A percentile compares a stretch with the other conserved stretches of the same genome.
Conservation (phyloP, 2,888 invertebrate species). For the Buathra laborator region DNA sequence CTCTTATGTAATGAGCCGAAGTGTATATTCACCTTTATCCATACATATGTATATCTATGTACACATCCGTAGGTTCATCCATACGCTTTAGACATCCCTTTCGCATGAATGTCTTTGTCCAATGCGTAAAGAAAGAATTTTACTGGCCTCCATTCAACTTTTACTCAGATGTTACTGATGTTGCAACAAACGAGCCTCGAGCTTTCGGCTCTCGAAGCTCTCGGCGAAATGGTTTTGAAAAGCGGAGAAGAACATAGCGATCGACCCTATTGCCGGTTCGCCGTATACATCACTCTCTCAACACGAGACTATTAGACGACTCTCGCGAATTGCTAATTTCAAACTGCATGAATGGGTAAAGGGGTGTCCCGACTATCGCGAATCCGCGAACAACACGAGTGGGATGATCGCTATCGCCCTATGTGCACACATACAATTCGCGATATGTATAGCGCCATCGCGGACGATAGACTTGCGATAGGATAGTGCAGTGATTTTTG, state of each 20-base stretch:
- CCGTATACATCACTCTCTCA: not conserved
- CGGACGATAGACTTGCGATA: not conserved
- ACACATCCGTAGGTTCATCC: not conserved
- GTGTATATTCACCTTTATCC: slow-evolving; percentile 5
- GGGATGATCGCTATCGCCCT: slow-evolving; percentile 21
- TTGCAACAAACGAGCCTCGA: not conserved
- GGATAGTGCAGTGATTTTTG: too few species aligned
- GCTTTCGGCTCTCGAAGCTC: not conserved
- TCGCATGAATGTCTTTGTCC: slow-evolving; percentile 35
- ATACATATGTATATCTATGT: slow-evolving; percentile 29
- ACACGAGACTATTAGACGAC: not conserved
- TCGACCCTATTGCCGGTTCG: not conserved
- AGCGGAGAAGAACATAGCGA: not conserved
- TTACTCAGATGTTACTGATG: not conserved
- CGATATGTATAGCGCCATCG: slow-evolving; percentile 11
- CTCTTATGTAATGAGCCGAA: too few species aligned
- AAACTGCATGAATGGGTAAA: slow-evolving; percentile 18
- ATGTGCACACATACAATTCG: not conserved
- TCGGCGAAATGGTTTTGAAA: not conserved
- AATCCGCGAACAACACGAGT: slow-evolving; percentile 18
- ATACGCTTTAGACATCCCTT: too few species aligned
- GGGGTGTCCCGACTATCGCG: slow-evolving; percentile 13
- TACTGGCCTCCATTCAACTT: not conserved
- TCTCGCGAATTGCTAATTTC: slow-evolving; percentile 48
- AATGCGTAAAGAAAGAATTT: slow-evolving; percentile 19